These are phyloP conservation scores for Cichladusa arquata DNA, from an alignment of 2,113 vertebrate genomes.

Conservation along the genomic window DNA sequence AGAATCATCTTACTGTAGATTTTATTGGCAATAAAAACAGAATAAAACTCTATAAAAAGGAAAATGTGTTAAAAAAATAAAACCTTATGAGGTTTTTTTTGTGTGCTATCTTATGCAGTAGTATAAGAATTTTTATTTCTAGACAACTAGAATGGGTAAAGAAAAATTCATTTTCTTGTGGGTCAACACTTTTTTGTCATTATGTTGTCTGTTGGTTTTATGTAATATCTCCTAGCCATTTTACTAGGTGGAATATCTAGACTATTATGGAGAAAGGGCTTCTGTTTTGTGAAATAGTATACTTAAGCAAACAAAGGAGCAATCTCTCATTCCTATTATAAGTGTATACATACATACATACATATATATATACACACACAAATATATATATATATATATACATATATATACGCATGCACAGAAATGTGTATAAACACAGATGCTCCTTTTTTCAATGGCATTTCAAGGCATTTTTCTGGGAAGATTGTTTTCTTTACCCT, in stretches of 20 bases:
- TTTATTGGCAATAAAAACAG: slow-evolving; percentile 30
- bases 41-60: slow-evolving; percentile 34
- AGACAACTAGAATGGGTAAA: not conserved
- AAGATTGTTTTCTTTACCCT: slow-evolving; percentile 64
- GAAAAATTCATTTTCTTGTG: not conserved
- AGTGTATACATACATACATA: not conserved
- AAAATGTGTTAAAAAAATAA: slow-evolving; percentile 14
- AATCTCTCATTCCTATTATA: not conserved
- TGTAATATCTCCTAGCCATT: not conserved
- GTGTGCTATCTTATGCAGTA: not conserved
- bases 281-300: not conserved
- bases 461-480: not conserved
- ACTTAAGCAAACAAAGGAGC: not conserved
- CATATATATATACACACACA: accelerated
- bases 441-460: not conserved
- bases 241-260: not conserved
- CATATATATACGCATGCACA: accelerated
- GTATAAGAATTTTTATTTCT: not conserved
- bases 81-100: not conserved
- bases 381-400: not conserved
- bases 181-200: not conserved
- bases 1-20: not conserved
- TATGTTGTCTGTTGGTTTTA: not conserved
- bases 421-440: not conserved
- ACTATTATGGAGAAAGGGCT: not conserved